Percentiles rank a stretch among this genome's conserved stretches.
phyloP scores from a whole-genome alignment of 1,140 invertebrate genomes.

The Zaprionus camerounensis region DNA sequence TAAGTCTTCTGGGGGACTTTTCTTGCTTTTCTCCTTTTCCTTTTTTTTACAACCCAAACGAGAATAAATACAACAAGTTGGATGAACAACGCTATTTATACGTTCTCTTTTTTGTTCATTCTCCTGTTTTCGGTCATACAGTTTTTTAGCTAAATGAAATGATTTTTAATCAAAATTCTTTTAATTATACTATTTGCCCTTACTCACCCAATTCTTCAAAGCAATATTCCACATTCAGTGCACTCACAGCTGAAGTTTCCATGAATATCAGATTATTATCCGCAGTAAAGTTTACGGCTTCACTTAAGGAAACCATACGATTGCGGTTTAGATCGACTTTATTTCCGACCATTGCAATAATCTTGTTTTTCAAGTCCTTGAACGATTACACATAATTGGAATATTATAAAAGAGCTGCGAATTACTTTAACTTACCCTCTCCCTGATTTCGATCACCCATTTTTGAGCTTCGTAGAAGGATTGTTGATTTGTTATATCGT shows the following conservation, averaged over 20 bases:
- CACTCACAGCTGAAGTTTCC: slow-evolving; percentile 43
- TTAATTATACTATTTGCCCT: background rate
- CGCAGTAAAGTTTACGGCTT: slow-evolving; percentile 32
- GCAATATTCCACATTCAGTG: slow-evolving; percentile 22
- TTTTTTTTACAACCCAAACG: background rate
- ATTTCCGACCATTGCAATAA: slow-evolving; percentile 47
- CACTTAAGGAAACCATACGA: slow-evolving; percentile 17
- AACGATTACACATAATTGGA: background rate
- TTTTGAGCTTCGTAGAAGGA: slow-evolving; percentile 32
- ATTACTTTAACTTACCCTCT: slow-evolving; percentile 5
- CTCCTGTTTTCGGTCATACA: background rate
- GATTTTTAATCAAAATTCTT: background rate
- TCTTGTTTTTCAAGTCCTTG: background rate
- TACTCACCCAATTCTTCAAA: slow-evolving; percentile 44
- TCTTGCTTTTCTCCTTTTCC: background rate
- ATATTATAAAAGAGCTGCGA: background rate
- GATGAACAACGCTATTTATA: background rate
- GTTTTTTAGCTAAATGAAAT: slow-evolving; percentile 12
- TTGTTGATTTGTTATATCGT: slow-evolving; percentile 45
- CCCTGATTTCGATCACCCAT: slow-evolving; percentile 33
- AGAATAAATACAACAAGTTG: background rate
- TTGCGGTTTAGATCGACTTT: slow-evolving; percentile 29
- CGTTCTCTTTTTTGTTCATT: background rate
- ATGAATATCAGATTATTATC: slow-evolving; percentile 32
- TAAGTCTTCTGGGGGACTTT: no score